Base-by-base conservation (phyloP, 37 sponge, comb jelly and placozoan genomes). In the Axinella damicornis region DNA sequence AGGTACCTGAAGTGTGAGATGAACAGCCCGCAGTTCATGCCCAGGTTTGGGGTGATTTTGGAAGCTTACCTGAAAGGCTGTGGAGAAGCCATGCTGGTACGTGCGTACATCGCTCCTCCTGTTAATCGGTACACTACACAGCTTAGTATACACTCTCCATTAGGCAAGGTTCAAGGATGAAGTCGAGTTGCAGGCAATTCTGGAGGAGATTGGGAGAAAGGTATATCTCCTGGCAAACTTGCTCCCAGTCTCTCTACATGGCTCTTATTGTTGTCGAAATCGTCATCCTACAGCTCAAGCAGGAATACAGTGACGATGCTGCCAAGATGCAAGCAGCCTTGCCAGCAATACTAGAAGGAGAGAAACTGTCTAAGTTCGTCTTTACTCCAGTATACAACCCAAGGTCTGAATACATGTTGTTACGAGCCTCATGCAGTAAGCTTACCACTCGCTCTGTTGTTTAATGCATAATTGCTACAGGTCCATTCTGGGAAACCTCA, bases 61-160 rank as follows among this genome's bases (percentile, higher is more conserved):
- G 92, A 95, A 76, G 92, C 95, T 41, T 95, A 91, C 61, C 83
- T 95, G 55, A 68, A 65, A 15, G 92, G 89, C 0, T 95, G 95
- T 82, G 95, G 95, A 24, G 78, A 91, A 40, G 67, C 70, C 0
- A 85, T 91, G 90, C 52, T 95, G 75, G 94, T 89, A 76, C 17
- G 88, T 73, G 11, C 13, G 14, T 19, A 74, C 69, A 24, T 13
- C 2, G 35, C 30, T 68, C 12, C 2, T 5, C 6, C 34, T 18
- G 6, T 18, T 68, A 33, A 27, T 33, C 4, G n/a, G 46, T 12
- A 46, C 9, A 9, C 6, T 46, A 46, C 9, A 9, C 9, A 46
- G 46, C 46, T 46, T 12, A 9, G 9, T 46, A 46, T 46, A 46
- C 4, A 9, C 46, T 46, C 9, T 46, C 9, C 9, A 12, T 12